Conservation (phyloP, 2,888 invertebrate genomes). For the Ophion obscuratus region DNA sequence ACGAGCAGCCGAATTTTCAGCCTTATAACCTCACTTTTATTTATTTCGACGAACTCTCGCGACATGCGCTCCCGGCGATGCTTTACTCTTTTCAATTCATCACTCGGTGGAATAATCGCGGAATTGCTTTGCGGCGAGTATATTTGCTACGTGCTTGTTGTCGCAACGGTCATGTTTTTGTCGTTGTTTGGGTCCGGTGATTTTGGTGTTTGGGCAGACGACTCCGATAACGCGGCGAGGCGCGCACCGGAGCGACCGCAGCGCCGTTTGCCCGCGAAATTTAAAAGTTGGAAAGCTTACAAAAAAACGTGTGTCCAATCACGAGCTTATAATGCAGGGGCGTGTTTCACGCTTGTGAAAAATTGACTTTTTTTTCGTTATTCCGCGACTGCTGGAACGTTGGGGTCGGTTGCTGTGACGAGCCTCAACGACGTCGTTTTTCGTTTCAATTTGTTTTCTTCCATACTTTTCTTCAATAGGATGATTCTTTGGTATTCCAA, state of each 20-base stretch:
- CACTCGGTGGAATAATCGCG: not conserved
- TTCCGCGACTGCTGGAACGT: not conserved
- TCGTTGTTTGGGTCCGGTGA: not conserved
- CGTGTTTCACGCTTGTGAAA: too few relatives aligned
- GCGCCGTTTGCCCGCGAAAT: slow-evolving; percentile 2
- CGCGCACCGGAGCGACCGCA: not conserved
- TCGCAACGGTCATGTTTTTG: slow-evolving; percentile 2
- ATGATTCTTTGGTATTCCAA: not conserved
- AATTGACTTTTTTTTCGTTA: not conserved
- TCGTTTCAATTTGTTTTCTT: not conserved
- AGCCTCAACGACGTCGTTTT: not conserved
- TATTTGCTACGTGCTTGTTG: not conserved
- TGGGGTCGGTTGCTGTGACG: too few relatives aligned
- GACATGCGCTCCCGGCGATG: not conserved
- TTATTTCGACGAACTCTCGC: not conserved
- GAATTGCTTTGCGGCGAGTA: not conserved
- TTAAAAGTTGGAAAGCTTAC: not conserved
- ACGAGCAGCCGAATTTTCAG: not conserved
- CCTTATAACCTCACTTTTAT: slow-evolving; percentile 48
- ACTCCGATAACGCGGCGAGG: not conserved
- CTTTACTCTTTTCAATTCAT: slow-evolving; percentile 16
- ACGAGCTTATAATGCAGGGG: too few relatives aligned
- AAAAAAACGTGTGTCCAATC: not conserved
- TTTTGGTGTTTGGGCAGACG: slow-evolving; percentile 4
- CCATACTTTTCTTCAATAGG: not conserved